Evolutionary conservation across 2,797 vertebrate genomes (phyloP).

Genomic region (Moxostoma hubbsi): DNA sequence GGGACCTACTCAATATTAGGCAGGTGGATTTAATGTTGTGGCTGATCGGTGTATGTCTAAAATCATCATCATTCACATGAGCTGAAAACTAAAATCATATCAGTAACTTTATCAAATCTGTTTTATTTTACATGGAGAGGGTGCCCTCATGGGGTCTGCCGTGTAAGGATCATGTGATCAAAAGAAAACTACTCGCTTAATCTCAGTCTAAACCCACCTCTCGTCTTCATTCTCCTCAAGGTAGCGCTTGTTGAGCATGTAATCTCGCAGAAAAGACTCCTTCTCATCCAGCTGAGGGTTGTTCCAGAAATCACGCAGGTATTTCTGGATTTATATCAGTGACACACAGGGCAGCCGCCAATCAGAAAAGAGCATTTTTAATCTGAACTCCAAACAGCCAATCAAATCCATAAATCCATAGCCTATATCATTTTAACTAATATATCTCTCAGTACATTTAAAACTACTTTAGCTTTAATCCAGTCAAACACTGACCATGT

Average conservation of each 20-base stretch:
- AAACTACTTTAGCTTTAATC: background rate
- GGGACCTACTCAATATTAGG: no score
- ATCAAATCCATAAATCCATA: no score
- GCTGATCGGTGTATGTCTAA: no score
- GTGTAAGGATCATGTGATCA: no score
- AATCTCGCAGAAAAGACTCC: constrained; percentile 89
- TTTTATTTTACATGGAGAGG: no score
- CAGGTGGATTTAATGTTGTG: no score
- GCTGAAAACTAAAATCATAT: no score
- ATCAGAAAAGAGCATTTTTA: background rate
- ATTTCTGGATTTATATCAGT: constrained; percentile 71
- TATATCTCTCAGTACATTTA: no score
- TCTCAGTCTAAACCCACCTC: constrained; percentile 62
- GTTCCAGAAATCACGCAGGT: constrained; percentile 87
- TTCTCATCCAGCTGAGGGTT: constrained; percentile 85
- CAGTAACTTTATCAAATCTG: no score
- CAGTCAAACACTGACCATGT: constrained; percentile 79
- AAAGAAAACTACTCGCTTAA: background rate
- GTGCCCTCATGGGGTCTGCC: no score
- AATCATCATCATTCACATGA: no score
- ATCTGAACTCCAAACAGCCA: background rate
- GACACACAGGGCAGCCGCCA: background rate
- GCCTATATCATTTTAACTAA: no score
- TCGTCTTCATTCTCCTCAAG: constrained; percentile 69
- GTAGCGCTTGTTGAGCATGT: constrained; percentile 86